These are phyloP conservation scores for Conchocele bisecta DNA, from an alignment of 2,888 invertebrate genomes.

Conservation along the genomic window DNA sequence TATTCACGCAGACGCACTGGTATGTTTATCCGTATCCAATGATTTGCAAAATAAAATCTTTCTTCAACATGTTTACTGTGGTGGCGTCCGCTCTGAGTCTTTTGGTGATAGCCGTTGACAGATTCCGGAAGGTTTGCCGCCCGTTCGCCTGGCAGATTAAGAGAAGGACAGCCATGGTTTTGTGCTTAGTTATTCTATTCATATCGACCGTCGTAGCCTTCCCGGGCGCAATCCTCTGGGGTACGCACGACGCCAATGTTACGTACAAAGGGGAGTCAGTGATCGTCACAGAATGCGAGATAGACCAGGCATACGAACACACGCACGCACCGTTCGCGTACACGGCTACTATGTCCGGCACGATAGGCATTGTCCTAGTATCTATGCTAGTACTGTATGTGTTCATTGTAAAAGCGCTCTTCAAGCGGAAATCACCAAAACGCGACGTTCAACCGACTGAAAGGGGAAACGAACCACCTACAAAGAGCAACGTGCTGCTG, in stretches of 20 bases:
- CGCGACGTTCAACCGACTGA: too few species aligned
- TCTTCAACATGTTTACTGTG: constrained; percentile 33
- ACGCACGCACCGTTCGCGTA: constrained; percentile 23
- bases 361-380: neutral
- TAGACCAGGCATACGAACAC: constrained; percentile 9
- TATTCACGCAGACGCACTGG: constrained; percentile 29
- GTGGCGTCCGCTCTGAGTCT: constrained; percentile 24
- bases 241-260: neutral
- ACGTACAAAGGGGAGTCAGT: constrained; percentile 6
- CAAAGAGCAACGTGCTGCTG: too few species aligned
- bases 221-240: constrained; percentile 29
- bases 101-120: constrained; percentile 29
- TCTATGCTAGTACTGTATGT: constrained; percentile 29
- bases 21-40: constrained; percentile 17
- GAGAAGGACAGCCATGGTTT: constrained; percentile 9
- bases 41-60: constrained; percentile 29
- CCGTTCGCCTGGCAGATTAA: constrained; percentile 34
- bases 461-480: too few species aligned
- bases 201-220: constrained; percentile 16
- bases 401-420: constrained; percentile 1
- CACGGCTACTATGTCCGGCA: neutral
- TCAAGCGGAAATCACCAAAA: too few species aligned
- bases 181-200: constrained; percentile 8
- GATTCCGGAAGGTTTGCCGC: constrained; percentile 36
- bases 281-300: constrained; percentile 31